Percentiles rank a stretch among this genome's conserved stretches.
phyloP scores from a whole-genome alignment of 2,113 vertebrate genomes.

The Corythaixoides concolor region DNA sequence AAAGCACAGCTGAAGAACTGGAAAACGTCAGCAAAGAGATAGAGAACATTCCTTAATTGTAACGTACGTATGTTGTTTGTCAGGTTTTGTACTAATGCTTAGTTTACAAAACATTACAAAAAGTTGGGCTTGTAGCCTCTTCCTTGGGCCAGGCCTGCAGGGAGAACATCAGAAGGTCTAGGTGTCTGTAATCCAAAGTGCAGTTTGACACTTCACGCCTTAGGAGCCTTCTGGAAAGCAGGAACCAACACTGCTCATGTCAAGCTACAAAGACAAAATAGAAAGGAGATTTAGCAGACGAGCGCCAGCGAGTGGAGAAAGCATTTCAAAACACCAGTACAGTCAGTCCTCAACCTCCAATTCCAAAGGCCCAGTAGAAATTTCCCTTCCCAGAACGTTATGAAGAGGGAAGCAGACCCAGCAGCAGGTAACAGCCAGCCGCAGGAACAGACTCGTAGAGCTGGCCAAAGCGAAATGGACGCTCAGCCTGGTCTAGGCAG shows the following conservation, averaged over 20 bases:
- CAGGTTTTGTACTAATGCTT: background rate
- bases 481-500: background rate
- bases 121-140: background rate
- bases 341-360: background rate
- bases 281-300: background rate
- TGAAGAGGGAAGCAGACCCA: background rate
- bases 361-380: background rate
- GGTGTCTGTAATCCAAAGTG: background rate
- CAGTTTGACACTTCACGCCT: background rate
- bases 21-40: background rate
- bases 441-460: background rate
- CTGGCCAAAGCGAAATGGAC: background rate
- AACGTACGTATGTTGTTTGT: background rate
- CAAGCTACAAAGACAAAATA: slow-evolving; percentile 47
- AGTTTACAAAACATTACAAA: background rate
- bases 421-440: background rate
- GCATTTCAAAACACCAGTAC: background rate
- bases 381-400: background rate
- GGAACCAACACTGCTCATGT: slow-evolving; percentile 14
- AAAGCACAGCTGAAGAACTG: background rate
- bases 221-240: background rate
- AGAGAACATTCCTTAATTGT: background rate
- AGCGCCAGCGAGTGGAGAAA: background rate
- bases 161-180: background rate
- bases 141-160: background rate